Evolutionary conservation across 2,888 invertebrate genomes (phyloP).

Genomic region (Lampropteryx suffumata): DNA sequence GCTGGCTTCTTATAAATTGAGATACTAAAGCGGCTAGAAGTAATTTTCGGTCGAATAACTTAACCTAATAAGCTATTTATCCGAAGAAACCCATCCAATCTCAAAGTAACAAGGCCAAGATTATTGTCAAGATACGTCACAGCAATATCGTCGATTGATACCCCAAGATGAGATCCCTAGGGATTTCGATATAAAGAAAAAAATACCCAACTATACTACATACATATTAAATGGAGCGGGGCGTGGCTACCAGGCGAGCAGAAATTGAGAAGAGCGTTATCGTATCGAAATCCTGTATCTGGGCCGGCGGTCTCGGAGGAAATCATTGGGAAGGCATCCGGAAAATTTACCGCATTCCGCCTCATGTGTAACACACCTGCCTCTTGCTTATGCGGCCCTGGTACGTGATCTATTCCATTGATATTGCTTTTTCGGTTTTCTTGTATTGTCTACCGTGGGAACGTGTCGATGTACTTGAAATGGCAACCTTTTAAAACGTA

Average conservation of each 20-base stretch:
- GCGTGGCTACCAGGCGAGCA: conserved; percentile 70
- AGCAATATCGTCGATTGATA: conserved; percentile 72
- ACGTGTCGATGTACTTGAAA: conserved; percentile 14
- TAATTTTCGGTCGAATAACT: not conserved
- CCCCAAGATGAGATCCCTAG: conserved; percentile 60
- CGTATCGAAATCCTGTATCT: conserved; percentile 82
- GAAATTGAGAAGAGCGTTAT: conserved; percentile 78
- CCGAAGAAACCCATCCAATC: conserved; percentile 13
- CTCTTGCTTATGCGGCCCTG: conserved; percentile 66
- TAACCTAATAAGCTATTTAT: conserved; percentile 5
- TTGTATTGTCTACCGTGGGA: conserved; percentile 34
- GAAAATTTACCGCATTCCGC: conserved; percentile 84
- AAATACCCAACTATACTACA: conserved; percentile 55
- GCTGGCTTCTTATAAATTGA: not conserved
- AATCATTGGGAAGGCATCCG: conserved; percentile 90
- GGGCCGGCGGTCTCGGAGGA: conserved; percentile 87
- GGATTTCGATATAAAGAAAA: conserved; percentile 56
- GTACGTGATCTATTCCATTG: conserved; percentile 72
- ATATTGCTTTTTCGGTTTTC: conserved; percentile 53
- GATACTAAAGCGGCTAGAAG: too few species aligned
- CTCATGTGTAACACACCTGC: conserved; percentile 78
- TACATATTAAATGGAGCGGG: conserved; percentile 72
- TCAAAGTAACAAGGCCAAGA: conserved; percentile 39
- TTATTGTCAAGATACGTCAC: conserved; percentile 64
- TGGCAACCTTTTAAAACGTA: conserved; percentile 8